Base-by-base conservation (phyloP, 2,113 vertebrate genomes). In the Vulpes vulpes region DNA sequence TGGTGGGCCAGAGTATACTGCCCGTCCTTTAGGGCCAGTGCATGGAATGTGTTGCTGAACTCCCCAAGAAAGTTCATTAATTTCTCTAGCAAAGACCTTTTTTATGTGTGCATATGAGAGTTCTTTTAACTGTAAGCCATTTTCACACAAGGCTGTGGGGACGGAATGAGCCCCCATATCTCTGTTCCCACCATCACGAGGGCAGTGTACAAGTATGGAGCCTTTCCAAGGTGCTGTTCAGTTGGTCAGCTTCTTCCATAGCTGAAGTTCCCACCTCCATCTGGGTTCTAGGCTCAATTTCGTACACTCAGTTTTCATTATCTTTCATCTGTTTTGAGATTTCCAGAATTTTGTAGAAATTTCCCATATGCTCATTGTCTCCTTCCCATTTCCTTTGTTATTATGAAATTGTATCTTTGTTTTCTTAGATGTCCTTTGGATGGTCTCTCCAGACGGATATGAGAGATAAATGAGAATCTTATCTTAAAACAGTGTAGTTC, bases 331-430 rank as follows among this genome's bases (percentile, higher is more conserved):
- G 6, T 80, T 94, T 71, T 89, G 14, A 23, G 51, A 59, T 69
- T 59, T 69, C 35, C 62, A 79, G 22, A 69, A 67, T n/a, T 87
- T 71, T 88, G 7, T 49, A 10, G 84, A 76, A 57, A 19, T 53
- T 38, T 69, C 35, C 16, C 38, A 67, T 32, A 7, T 67, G 60
- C 67, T 83, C 51, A 32, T 5, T 0, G 69, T 51, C 65, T 81
- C 32, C 67, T 89, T 59, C 55, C 35, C 38, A 23, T 65, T 88
- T 74, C 78, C 95, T 83, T 96, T 20, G 76, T 93, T 62, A 20
- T 53, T 69, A 43, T 32, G 78, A 53, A 69, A 49, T 55, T 55
- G 11, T 51, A 17, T 12, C 83, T 64, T 53, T 69, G 12, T 62
- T 81, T 78, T 74, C 55, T 64, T 78, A 67, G 35, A n/a, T 74